A percentile compares a stretch with the other conserved stretches of the same genome.
Conservation (phyloP, 2,888 invertebrate species). For the Malthinus seriepunctatus region DNA sequence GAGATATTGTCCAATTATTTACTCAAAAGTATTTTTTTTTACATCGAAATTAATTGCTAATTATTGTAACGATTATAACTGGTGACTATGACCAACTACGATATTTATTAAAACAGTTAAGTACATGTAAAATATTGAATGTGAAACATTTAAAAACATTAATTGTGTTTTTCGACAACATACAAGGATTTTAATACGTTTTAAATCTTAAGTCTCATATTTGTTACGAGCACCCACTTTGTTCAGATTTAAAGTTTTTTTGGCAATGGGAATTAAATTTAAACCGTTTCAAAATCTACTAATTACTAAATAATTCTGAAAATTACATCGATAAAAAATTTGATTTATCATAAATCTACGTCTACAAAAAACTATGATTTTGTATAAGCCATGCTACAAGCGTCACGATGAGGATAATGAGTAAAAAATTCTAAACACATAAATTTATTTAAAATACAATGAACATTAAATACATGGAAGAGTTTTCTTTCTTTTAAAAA, state of each 20-base stretch:
- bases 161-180: neutral
- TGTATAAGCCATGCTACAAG: slow-evolving; percentile 1
- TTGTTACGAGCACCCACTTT: too few species aligned
- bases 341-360: too few species aligned
- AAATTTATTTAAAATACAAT: slow-evolving; percentile 9
- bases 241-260: too few species aligned
- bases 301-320: too few species aligned
- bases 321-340: too few species aligned
- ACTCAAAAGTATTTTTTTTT: neutral
- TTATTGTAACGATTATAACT: slow-evolving; percentile 17
- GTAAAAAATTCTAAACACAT: neutral
- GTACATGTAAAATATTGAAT: slow-evolving; percentile 17
- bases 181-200: neutral
- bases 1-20: slow-evolving; percentile 19
- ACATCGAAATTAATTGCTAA: neutral
- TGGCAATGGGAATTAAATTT: too few species aligned
- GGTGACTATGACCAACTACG: slow-evolving; percentile 8
- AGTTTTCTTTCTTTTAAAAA: slow-evolving; percentile 8
- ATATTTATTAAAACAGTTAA: neutral
- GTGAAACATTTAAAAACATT: neutral
- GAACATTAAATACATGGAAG: slow-evolving; percentile 18
- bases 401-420: neutral
- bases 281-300: too few species aligned
- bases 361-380: too few species aligned
- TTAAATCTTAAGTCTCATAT: too few species aligned